Conservation (phyloP, 2,113 vertebrate species). For the Amphiprion percula region DNA sequence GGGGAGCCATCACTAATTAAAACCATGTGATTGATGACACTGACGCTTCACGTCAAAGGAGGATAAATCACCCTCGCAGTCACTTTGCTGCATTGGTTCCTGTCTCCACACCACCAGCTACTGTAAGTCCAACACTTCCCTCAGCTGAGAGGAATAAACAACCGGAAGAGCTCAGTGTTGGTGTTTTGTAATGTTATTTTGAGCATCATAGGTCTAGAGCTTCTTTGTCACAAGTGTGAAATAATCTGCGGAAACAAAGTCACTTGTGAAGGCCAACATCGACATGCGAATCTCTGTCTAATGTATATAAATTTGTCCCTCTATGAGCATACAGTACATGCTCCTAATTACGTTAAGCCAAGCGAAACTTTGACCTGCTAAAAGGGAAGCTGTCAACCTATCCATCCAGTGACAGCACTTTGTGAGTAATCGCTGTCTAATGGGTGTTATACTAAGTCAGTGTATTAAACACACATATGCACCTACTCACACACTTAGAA, state of each 20-base stretch:
- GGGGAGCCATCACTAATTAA: constrained; percentile 86
- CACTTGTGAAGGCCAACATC: constrained; percentile 44
- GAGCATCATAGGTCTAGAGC: constrained; percentile 17
- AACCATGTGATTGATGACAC: constrained; percentile 86
- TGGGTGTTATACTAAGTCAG: constrained; percentile 69
- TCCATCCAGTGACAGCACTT: constrained; percentile 66
- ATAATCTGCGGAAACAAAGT: constrained; percentile 54
- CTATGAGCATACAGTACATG: constrained; percentile 55
- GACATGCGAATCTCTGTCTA: constrained; percentile 24
- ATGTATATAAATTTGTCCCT: constrained; percentile 55
- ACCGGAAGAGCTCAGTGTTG: background rate
- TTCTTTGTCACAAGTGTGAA: constrained; percentile 36
- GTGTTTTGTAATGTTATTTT: constrained; percentile 32
- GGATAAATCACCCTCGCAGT: constrained; percentile 80
- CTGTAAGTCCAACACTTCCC: constrained; percentile 77
- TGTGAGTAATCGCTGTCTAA: constrained; percentile 80
- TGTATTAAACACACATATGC: constrained; percentile 38
- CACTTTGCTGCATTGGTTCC: constrained; percentile 82
- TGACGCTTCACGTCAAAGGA: constrained; percentile 73
- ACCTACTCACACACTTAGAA: constrained; percentile 21
- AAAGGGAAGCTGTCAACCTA: constrained; percentile 75
- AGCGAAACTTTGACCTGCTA: constrained; percentile 74
- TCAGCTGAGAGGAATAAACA: constrained; percentile 49
- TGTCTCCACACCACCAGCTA: constrained; percentile 67
- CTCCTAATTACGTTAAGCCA: constrained; percentile 60